phyloP scores from a whole-genome alignment of 2,113 vertebrate genomes.

The Campylomormyrus numenius region DNA sequence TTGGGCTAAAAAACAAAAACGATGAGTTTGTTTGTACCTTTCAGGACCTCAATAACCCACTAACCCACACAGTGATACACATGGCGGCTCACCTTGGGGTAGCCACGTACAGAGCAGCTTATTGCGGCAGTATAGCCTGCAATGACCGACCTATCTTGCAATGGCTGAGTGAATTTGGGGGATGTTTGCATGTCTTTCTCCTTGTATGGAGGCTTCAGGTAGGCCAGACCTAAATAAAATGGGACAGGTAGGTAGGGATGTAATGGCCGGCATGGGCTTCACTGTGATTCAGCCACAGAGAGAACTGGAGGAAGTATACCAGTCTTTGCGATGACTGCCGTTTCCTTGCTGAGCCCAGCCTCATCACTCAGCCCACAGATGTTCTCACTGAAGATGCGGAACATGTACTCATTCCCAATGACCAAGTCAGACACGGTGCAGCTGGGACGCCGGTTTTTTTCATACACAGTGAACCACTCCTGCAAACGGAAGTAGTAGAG shows the following conservation, averaged over 20 bases:
- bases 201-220: conserved; percentile 51
- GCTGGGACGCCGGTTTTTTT: conserved; percentile 71
- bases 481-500: conserved; percentile 31
- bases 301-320: conserved; percentile 43
- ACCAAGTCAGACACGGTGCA: conserved; percentile 81
- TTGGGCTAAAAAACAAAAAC: conserved; percentile 52
- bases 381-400: conserved; percentile 77
- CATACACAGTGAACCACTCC: conserved; percentile 85
- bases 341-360: conserved; percentile 71
- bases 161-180: conserved; percentile 74
- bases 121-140: conserved; percentile 75
- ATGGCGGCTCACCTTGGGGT: conserved; percentile 63
- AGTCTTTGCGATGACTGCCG: conserved; percentile 69
- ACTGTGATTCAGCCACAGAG: background rate
- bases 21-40: background rate
- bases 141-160: conserved; percentile 68
- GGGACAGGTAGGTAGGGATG: background rate
- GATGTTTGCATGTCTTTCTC: conserved; percentile 63
- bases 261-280: background rate
- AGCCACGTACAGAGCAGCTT: conserved; percentile 76
- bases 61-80: background rate
- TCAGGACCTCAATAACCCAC: background rate
- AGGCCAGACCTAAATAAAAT: conserved; percentile 51
- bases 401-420: conserved; percentile 82
- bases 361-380: conserved; percentile 75